phyloP scores from a whole-genome alignment of 2,797 vertebrate species.

The Macropodus opercularis region DNA sequence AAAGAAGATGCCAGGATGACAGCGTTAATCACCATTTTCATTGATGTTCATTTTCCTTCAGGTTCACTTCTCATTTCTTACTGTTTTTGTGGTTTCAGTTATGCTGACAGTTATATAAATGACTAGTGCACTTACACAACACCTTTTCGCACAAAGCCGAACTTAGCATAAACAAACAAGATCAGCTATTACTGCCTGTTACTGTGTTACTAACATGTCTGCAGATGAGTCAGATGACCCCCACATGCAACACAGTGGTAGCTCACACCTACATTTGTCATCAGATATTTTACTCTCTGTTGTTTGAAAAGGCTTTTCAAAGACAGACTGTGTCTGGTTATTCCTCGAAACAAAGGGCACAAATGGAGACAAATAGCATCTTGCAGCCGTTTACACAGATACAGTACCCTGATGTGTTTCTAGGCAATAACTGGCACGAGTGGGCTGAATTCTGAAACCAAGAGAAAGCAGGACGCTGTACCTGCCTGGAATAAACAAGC shows the following conservation, averaged over 20 bases:
- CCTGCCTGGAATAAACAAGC: constrained; percentile 36
- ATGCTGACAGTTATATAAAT: constrained; percentile 43
- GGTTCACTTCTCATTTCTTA: constrained; percentile 36
- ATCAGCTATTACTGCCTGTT: constrained; percentile 43
- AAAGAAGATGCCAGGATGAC: constrained; percentile 23
- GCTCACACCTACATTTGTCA: constrained; percentile 30
- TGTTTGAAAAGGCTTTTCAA: constrained; percentile 7
- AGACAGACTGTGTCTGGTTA: constrained; percentile 1
- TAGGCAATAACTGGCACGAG: constrained; percentile 19
- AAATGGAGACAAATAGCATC: constrained; percentile 30
- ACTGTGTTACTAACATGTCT: constrained; percentile 19
- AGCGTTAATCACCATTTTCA: constrained; percentile 33
- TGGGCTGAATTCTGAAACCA: constrained; percentile 35
- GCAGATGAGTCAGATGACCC: constrained; percentile 39
- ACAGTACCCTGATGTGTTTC: constrained; percentile 25
- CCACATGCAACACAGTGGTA: constrained; percentile 10
- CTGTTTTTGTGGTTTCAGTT: constrained; percentile 27
- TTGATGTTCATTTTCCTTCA: constrained; percentile 20
- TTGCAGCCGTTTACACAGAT: constrained; percentile 27
- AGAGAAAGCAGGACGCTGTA: constrained; percentile 6
- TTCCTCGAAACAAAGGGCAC: constrained; percentile 37
- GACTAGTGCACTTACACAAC: constrained; percentile 33
- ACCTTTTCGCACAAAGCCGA: constrained; percentile 27
- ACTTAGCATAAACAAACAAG: constrained; percentile 38
- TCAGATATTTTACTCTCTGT: constrained; percentile 23